Conservation (phyloP, 2,113 vertebrate species). For the Struthidea cinerea region DNA sequence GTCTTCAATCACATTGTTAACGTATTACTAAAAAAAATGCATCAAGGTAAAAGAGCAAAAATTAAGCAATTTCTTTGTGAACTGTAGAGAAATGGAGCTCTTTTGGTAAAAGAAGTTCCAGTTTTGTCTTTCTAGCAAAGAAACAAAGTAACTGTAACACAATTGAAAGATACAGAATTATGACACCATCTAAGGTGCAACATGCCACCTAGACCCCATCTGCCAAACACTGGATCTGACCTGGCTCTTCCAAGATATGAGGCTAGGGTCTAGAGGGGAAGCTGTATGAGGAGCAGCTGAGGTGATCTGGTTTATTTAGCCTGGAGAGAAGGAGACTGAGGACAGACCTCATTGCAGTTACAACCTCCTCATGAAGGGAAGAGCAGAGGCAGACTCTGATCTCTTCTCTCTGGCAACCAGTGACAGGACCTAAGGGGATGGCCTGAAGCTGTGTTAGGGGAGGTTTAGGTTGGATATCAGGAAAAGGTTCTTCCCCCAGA, state of each 20-base stretch:
- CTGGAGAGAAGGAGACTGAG: neutral
- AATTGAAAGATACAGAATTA: neutral
- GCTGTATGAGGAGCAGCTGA: neutral
- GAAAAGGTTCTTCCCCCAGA: neutral
- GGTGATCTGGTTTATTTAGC: neutral
- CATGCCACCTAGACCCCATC: neutral
- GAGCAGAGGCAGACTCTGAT: too few species aligned
- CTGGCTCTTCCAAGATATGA: neutral
- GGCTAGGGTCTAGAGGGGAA: neutral
- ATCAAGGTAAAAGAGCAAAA: neutral
- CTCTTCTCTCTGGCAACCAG: too few species aligned
- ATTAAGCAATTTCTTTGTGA: neutral
- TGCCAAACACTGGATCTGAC: neutral
- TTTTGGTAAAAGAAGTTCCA: neutral
- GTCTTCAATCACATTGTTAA: neutral
- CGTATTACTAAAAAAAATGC: neutral
- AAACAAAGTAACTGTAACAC: neutral
- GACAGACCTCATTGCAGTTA: neutral
- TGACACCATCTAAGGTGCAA: neutral
- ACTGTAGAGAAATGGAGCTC: neutral
- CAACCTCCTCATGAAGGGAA: neutral
- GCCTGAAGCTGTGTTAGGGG: rapidly evolving
- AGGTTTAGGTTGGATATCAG: neutral
- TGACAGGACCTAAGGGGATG: rapidly evolving
- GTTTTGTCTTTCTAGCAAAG: neutral